A percentile compares a stretch with the other conserved stretches of the same genome.
These are phyloP conservation scores for Phalacrocorax pelagicus DNA, from an alignment of 2,113 vertebrate genomes.

Conservation along the genomic window DNA sequence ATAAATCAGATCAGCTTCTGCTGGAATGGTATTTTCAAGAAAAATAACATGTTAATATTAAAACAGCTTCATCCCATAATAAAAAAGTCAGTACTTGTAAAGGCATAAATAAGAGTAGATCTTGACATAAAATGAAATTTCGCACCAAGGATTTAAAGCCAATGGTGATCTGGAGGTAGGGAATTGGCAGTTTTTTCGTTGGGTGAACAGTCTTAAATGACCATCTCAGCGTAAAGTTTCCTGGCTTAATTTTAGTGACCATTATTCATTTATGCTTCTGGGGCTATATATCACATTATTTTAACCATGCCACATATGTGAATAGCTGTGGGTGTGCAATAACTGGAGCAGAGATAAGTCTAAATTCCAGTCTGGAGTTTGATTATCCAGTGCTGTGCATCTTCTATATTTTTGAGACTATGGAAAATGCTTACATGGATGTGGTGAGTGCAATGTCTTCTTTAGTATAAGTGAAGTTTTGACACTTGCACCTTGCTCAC, in stretches of 20 bases:
- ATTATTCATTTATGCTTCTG: background rate
- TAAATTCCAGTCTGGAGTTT: background rate
- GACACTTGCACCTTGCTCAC: background rate
- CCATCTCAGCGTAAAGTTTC: background rate
- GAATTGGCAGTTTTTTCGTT: background rate
- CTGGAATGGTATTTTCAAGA: background rate
- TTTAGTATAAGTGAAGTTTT: background rate
- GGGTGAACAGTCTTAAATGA: background rate
- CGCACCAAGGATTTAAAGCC: background rate
- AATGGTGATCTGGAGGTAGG: background rate
- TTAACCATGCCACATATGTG: background rate
- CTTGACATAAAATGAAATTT: background rate
- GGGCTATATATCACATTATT: background rate
- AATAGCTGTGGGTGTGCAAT: background rate
- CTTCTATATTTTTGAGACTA: background rate
- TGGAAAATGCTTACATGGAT: background rate
- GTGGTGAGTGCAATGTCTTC: background rate
- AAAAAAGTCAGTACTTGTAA: background rate
- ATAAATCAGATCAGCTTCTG: background rate
- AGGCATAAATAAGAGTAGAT: background rate
- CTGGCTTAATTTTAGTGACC: background rate
- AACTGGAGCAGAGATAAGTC: background rate
- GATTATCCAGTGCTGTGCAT: background rate
- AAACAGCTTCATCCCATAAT: background rate
- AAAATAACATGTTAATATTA: background rate